A percentile compares a stretch with the other conserved stretches of the same genome.
These are phyloP conservation scores for Buceros bicornis DNA, from an alignment of 2,797 vertebrate species.

Conservation along the genomic window DNA sequence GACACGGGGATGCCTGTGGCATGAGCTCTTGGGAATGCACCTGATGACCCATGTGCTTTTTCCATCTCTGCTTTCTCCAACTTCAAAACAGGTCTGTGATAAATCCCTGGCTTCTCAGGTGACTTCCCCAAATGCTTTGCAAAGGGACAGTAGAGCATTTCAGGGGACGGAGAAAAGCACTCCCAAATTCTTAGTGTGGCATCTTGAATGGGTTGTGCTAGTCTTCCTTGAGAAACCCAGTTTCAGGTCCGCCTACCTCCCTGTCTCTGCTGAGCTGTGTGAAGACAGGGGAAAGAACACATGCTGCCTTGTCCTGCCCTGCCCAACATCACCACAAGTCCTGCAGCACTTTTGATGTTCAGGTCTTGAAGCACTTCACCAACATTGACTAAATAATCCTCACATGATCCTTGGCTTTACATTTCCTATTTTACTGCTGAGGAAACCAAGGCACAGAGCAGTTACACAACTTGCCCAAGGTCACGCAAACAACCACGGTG, in stretches of 20 bases:
- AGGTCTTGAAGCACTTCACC: neutral
- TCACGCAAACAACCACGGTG: neutral
- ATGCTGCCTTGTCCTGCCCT: neutral
- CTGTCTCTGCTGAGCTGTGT: neutral
- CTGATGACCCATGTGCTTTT: neutral
- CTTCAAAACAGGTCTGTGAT: neutral
- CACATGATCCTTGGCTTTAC: neutral
- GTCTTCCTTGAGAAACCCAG: neutral
- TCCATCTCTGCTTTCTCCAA: neutral
- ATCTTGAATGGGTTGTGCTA: neutral
- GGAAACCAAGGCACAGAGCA: neutral
- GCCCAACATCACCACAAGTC: neutral
- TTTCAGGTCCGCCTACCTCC: neutral
- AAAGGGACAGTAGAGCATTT: neutral
- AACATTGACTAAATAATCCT: neutral
- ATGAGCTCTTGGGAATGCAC: neutral
- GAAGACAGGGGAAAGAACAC: neutral
- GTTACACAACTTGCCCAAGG: neutral
- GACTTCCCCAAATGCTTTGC: neutral
- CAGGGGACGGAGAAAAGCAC: neutral
- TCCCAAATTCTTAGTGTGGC: neutral
- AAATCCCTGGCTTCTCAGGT: neutral
- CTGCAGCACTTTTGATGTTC: neutral
- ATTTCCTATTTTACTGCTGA: neutral
- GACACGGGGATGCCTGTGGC: neutral